Evolutionary conservation across 2,797 vertebrate species (phyloP).

Genomic region (Cuculus canorus): DNA sequence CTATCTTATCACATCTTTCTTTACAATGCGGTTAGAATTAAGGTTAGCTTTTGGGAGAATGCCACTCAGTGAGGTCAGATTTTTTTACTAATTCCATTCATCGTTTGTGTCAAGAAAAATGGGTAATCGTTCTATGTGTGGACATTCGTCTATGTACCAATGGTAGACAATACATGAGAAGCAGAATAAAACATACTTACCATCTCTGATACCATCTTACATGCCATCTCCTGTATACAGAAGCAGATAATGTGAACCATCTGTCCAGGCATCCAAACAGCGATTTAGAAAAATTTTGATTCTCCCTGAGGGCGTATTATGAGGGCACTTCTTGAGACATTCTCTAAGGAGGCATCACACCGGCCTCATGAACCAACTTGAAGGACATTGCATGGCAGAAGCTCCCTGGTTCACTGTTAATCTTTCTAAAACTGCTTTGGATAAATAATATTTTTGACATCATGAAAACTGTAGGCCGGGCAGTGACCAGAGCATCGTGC

Average conservation of each 20-base stretch:
- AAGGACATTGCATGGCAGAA: not conserved
- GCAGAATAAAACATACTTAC: not conserved
- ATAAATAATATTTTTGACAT: not conserved
- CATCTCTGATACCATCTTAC: too few species aligned
- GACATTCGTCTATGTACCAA: not conserved
- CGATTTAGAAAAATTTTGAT: not conserved
- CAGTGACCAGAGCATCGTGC: not conserved
- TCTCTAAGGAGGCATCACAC: not conserved
- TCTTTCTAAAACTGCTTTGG: not conserved
- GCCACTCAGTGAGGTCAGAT: not conserved
- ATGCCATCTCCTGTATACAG: not conserved
- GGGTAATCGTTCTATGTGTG: not conserved
- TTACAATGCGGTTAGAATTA: not conserved
- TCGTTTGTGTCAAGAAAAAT: not conserved
- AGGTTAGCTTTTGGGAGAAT: not conserved
- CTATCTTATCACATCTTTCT: not conserved
- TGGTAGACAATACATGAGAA: not conserved
- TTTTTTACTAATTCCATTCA: not conserved
- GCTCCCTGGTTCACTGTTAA: not conserved
- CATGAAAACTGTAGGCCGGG: not conserved
- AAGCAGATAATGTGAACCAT: not conserved
- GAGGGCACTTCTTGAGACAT: not conserved
- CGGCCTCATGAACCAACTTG: not conserved
- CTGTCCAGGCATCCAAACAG: not conserved
- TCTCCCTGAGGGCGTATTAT: not conserved